phyloP scores from a whole-genome alignment of 2,888 invertebrate species.

The Trissoscelio sp. region DNA sequence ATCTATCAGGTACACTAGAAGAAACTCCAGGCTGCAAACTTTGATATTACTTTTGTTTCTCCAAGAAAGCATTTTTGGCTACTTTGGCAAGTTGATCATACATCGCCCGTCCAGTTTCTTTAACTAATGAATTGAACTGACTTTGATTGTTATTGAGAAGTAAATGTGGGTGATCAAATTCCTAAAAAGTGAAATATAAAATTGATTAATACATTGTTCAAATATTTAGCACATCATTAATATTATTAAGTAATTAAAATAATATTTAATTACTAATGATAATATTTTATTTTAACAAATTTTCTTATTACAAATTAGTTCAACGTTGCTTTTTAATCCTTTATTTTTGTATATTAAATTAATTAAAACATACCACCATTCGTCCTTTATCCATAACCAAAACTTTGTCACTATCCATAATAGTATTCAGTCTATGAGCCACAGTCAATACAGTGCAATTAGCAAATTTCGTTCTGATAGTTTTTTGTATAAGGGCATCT shows the following conservation, averaged over 20 bases:
- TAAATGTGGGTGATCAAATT: conserved; percentile 73
- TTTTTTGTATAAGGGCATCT: conserved; percentile 84
- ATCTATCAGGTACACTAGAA: conserved; percentile 54
- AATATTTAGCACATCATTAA: no score
- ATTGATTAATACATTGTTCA: no score
- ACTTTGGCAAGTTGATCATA: conserved; percentile 84
- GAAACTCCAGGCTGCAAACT: background rate
- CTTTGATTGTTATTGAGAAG: conserved; percentile 85
- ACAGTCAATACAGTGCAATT: conserved; percentile 85
- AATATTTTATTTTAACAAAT: no score
- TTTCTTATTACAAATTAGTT: background rate
- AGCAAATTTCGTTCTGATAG: conserved; percentile 85
- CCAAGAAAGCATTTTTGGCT: conserved; percentile 83
- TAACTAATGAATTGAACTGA: conserved; percentile 85
- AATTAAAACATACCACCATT: conserved; percentile 82
- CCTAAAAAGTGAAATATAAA: conserved; percentile 67
- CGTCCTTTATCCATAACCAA: conserved; percentile 85
- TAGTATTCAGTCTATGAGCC: conserved; percentile 86
- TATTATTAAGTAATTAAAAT: no score
- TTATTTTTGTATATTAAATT: no score
- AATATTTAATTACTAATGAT: no score
- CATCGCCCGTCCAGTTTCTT: conserved; percentile 86
- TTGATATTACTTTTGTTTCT: conserved; percentile 70
- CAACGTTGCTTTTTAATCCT: no score
- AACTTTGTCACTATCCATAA: conserved; percentile 87